phyloP scores from a whole-genome alignment of 2,797 vertebrate genomes.

The Gallirallus australis region DNA sequence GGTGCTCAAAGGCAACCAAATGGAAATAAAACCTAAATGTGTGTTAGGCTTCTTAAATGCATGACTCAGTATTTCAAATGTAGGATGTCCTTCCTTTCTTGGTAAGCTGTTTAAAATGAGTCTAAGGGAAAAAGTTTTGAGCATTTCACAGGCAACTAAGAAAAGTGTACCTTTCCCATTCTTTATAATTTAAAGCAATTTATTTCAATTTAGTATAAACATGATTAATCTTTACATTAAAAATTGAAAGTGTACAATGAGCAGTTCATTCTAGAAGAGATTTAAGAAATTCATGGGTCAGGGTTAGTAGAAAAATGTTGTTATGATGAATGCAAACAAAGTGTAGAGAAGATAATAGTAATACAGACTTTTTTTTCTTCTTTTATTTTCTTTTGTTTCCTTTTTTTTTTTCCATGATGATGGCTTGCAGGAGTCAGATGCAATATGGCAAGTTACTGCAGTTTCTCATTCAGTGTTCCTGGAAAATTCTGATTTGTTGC shows the following conservation, averaged over 20 bases:
- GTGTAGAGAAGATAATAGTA: background rate
- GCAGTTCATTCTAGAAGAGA: background rate
- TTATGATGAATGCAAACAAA: background rate
- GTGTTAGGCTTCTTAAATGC: background rate
- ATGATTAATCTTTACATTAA: background rate
- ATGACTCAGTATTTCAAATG: background rate
- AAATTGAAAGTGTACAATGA: background rate
- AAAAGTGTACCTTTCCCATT: background rate
- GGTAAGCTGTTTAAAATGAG: background rate
- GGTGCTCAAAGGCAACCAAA: background rate
- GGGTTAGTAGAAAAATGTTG: background rate
- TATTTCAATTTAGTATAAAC: background rate
- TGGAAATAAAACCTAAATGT: background rate
- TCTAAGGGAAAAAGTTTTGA: background rate
- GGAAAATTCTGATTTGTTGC: background rate
- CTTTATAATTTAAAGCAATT: background rate
- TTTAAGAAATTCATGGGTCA: background rate
- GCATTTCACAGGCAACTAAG: background rate
- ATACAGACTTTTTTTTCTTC: background rate
- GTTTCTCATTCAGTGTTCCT: background rate
- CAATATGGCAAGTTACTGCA: background rate
- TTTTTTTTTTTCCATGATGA: background rate
- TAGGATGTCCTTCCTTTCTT: background rate
- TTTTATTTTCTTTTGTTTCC: background rate
- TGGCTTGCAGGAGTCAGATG: background rate